These are phyloP conservation scores for Oscheius sp. DNA, from an alignment of 2,888 invertebrate genomes.

Conservation along the genomic window DNA sequence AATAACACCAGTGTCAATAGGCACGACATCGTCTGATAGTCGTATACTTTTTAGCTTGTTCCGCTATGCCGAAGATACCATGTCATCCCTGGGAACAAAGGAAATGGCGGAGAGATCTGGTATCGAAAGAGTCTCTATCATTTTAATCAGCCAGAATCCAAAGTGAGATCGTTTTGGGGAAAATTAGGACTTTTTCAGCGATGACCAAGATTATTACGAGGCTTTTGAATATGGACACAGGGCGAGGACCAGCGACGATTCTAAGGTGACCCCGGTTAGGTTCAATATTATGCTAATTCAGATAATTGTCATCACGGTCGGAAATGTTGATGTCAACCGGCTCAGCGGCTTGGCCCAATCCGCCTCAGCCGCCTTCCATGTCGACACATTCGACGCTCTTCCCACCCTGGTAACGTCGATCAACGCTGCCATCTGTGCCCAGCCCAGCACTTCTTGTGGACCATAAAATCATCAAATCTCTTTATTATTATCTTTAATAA, in stretches of 20 bases:
- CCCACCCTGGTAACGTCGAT: slow-evolving; percentile 11
- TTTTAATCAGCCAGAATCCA: slow-evolving; percentile 54
- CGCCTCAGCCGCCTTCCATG: slow-evolving; percentile 16
- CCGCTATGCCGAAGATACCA: slow-evolving; percentile 53
- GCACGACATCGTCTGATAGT: not conserved
- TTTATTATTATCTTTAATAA: slow-evolving; percentile 3
- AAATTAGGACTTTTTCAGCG: slow-evolving; percentile 39
- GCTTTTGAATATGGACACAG: slow-evolving; percentile 54
- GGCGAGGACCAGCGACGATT: slow-evolving; percentile 45
- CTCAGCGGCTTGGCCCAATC: slow-evolving; percentile 9
- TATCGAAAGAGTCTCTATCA: slow-evolving; percentile 53
- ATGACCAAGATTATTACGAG: slow-evolving; percentile 58
- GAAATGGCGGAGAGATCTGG: slow-evolving; percentile 38
- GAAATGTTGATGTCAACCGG: slow-evolving; percentile 13
- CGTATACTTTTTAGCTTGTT: slow-evolving; percentile 45
- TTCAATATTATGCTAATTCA: not conserved
- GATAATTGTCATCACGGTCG: slow-evolving; percentile 24
- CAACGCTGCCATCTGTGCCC: slow-evolving; percentile 27
- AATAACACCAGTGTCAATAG: slow-evolving; percentile 55
- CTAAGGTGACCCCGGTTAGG: slow-evolving; percentile 42
- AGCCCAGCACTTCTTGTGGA: slow-evolving; percentile 14
- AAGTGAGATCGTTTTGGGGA: slow-evolving; percentile 35
- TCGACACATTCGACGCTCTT: slow-evolving; percentile 20
- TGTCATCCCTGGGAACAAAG: slow-evolving; percentile 29
- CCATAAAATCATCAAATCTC: slow-evolving; percentile 13